Evolutionary conservation across 2,888 invertebrate species (phyloP).

Genomic region (Tribolium freemani): DNA sequence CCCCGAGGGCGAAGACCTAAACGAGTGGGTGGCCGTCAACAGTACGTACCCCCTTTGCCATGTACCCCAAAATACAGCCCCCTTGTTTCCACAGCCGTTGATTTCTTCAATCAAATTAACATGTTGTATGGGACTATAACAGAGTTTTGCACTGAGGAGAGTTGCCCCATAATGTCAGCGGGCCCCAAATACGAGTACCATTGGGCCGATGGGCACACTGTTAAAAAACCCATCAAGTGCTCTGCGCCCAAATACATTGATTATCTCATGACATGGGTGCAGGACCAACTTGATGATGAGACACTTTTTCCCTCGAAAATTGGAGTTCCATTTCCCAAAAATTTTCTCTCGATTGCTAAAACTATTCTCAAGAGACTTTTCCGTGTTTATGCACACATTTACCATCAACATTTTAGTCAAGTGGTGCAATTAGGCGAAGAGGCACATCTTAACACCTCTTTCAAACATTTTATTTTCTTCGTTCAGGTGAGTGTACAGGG

Average conservation of each 20-base stretch:
- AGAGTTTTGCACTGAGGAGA: conserved; percentile 98
- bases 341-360: conserved; percentile 96
- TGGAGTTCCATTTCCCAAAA: conserved; percentile 97
- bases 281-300: conserved; percentile 99
- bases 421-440: conserved; percentile 98
- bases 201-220: conserved; percentile 99
- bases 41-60: conserved; percentile 77
- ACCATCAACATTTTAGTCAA: conserved; percentile 99
- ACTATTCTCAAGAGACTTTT: conserved; percentile 98
- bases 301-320: conserved; percentile 98
- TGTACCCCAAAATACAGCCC: not conserved
- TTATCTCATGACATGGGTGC: conserved; percentile 99
- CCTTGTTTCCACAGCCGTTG: conserved; percentile 83
- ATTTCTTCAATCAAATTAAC: conserved; percentile 99
- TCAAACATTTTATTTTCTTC: conserved; percentile 99
- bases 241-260: conserved; percentile 99
- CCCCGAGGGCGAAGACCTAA: conserved; percentile 98
- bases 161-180: conserved; percentile 98
- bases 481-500: conserved; percentile 77
- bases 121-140: conserved; percentile 99
- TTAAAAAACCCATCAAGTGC: conserved; percentile 98
- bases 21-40: conserved; percentile 99
- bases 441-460: conserved; percentile 98
- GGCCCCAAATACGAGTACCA: conserved; percentile 99
- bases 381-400: conserved; percentile 99